phyloP scores from a whole-genome alignment of 2,888 invertebrate genomes.

The Sturmia bella region DNA sequence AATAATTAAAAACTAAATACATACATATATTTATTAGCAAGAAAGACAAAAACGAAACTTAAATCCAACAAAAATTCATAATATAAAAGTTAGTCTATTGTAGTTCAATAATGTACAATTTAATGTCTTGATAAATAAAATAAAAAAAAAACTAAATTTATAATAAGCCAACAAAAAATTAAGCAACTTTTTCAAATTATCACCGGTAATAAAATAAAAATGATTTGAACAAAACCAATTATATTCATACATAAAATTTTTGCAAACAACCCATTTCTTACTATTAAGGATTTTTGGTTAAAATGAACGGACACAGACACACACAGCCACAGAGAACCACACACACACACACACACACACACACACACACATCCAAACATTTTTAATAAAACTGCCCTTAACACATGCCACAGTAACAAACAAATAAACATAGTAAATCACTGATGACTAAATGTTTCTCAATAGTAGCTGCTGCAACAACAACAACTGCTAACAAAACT shows the following conservation, averaged over 20 bases:
- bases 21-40: constrained; percentile 66
- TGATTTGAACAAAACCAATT: constrained; percentile 40
- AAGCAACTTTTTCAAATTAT: constrained; percentile 56
- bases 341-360: constrained; percentile 35
- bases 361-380: constrained; percentile 63
- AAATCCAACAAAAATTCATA: constrained; percentile 32
- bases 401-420: constrained; percentile 21
- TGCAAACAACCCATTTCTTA: constrained; percentile 5
- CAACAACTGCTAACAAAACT: constrained; percentile 40
- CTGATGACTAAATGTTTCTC: constrained; percentile 53
- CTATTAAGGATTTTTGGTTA: constrained; percentile 22
- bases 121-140: constrained; percentile 59
- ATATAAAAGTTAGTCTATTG: constrained; percentile 67
- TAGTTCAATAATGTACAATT: constrained; percentile 70
- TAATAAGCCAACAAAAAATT: constrained; percentile 19
- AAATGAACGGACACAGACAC: no score
- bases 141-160: neutral
- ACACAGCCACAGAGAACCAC: constrained; percentile 63
- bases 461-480: constrained; percentile 37
- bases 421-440: constrained; percentile 8
- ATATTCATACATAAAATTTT: constrained; percentile 16
- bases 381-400: constrained; percentile 12
- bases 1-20: constrained; percentile 72
- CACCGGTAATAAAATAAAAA: constrained; percentile 34
- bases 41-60: constrained; percentile 57